Conservation (phyloP, 2,888 invertebrate genomes). For the Papilio elwesi region DNA sequence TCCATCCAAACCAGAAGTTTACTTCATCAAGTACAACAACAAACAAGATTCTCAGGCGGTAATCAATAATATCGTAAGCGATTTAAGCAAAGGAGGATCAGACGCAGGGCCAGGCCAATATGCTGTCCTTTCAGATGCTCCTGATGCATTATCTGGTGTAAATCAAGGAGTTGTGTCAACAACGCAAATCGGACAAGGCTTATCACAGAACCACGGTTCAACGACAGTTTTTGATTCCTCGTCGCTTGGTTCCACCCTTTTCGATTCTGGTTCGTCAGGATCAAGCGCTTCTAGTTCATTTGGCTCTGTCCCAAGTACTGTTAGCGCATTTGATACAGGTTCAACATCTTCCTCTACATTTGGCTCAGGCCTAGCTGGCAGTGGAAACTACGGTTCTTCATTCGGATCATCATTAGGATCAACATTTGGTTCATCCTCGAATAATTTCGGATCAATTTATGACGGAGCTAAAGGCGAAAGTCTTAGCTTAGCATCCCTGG, state of each 20-base stretch:
- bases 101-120: slow-evolving; percentile 35
- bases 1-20: slow-evolving; percentile 90
- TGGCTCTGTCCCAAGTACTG: slow-evolving; percentile 16
- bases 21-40: slow-evolving; percentile 91
- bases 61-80: slow-evolving; percentile 75
- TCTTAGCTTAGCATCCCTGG: slow-evolving; percentile 15
- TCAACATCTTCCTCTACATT: slow-evolving; percentile 35
- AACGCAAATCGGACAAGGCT: slow-evolving; percentile 3
- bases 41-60: slow-evolving; percentile 81
- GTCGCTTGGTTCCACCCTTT: slow-evolving; percentile 23
- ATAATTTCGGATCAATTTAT: slow-evolving; percentile 27
- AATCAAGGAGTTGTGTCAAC: slow-evolving; percentile 14
- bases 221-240: slow-evolving; percentile 16
- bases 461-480: slow-evolving; percentile 31
- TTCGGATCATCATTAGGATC: slow-evolving; percentile 15
- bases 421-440: slow-evolving; percentile 21
- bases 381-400: slow-evolving; percentile 33
- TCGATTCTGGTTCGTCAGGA: slow-evolving; percentile 26
- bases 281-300: slow-evolving; percentile 29
- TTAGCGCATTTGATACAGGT: slow-evolving; percentile 18
- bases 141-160: not conserved
- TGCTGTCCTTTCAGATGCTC: slow-evolving; percentile 1
- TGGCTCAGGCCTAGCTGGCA: slow-evolving; percentile 25
- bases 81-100: slow-evolving; percentile 62
- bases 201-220: slow-evolving; percentile 18